These are phyloP conservation scores for Halocynthia roretzi DNA, from an alignment of 23 tunicate genomes.

Conservation along the genomic window DNA sequence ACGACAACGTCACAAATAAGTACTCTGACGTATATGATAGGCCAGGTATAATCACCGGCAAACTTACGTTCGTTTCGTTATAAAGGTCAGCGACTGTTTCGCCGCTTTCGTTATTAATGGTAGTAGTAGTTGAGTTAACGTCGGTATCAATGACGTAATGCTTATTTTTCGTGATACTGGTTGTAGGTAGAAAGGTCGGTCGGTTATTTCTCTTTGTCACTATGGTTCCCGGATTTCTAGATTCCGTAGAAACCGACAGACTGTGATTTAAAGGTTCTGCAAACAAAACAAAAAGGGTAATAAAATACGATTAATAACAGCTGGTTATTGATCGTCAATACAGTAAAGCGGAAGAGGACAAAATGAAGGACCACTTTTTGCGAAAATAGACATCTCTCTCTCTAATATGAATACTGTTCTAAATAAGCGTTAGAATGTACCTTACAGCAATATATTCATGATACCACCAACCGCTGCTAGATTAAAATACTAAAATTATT, in stretches of 20 bases:
- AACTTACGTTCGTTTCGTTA: slow-evolving; percentile 12
- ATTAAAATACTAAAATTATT: too few relatives aligned
- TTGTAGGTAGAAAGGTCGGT: slow-evolving; percentile 11
- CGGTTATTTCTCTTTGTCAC: slow-evolving; percentile 9
- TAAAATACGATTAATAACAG: too few relatives aligned
- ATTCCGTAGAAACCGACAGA: slow-evolving; percentile 2
- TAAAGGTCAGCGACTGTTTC: slow-evolving; percentile 10
- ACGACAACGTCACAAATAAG: too few relatives aligned
- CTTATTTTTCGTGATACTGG: neutral
- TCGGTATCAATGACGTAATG: neutral
- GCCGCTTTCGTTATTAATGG: slow-evolving; percentile 20
- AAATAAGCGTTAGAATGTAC: too few relatives aligned
- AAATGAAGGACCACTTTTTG: too few relatives aligned
- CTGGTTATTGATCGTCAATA: too few relatives aligned
- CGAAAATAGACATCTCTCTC: too few relatives aligned
- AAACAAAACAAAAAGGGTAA: neutral
- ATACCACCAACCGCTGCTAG: too few relatives aligned
- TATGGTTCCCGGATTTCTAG: neutral
- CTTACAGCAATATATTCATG: too few relatives aligned
- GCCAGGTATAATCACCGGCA: neutral
- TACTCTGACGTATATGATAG: neutral
- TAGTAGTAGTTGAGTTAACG: neutral
- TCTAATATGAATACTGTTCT: too few relatives aligned
- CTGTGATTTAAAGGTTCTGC: slow-evolving; percentile 5
- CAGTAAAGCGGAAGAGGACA: too few relatives aligned